Percentiles rank a stretch among this genome's conserved stretches.
Conservation (phyloP, 1,140 invertebrate species). For the Drosophila repletoides region DNA sequence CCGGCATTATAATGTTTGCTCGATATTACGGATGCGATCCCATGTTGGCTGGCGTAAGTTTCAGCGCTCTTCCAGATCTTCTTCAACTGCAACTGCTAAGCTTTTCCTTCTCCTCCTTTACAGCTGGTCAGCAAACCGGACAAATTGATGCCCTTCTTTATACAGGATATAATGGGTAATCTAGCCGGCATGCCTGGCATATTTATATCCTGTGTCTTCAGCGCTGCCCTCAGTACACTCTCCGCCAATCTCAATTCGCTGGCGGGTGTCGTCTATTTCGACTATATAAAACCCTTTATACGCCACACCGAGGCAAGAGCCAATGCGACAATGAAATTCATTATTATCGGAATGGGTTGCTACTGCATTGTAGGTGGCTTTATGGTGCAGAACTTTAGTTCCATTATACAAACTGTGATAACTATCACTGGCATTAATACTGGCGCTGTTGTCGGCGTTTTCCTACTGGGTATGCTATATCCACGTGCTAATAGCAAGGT, state of each 20-base stretch:
- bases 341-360: conserved; percentile 84
- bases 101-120: not conserved
- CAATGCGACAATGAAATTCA: conserved; percentile 86
- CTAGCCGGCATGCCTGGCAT: conserved; percentile 86
- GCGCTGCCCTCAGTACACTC: conserved; percentile 88
- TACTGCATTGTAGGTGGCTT: conserved; percentile 86
- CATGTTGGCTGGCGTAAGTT: conserved; percentile 84
- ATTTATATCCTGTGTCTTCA: conserved; percentile 88
- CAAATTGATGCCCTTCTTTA: conserved; percentile 85
- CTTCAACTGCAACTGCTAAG: not conserved
- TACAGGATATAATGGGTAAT: conserved; percentile 85
- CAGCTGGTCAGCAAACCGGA: conserved; percentile 82
- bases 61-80: not conserved
- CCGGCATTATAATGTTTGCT: conserved; percentile 89
- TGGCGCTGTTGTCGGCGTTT: conserved; percentile 88
- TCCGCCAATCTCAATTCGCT: conserved; percentile 89
- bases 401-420: conserved; percentile 85
- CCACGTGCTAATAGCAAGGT: conserved; percentile 87
- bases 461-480: conserved; percentile 89
- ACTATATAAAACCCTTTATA: conserved; percentile 86
- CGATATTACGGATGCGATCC: conserved; percentile 90
- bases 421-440: conserved; percentile 85
- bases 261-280: conserved; percentile 89
- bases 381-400: conserved; percentile 86
- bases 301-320: conserved; percentile 84